Evolutionary conservation across 64 coral and sea anemone species (phyloP).

Genomic region (Dendrophyllia cribrosa): DNA sequence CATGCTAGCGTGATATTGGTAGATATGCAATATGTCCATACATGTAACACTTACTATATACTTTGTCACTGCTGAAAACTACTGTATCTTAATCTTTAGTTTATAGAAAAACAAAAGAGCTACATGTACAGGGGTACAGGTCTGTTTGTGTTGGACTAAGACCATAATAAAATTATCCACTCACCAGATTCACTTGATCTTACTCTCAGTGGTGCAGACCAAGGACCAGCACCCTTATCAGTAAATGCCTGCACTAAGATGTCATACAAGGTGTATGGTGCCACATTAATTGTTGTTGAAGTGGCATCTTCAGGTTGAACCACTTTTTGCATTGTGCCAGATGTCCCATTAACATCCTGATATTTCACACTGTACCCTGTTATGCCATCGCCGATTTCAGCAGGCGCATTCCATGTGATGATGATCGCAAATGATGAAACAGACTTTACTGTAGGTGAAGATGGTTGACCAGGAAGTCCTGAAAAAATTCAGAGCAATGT

Average conservation of each 20-base stretch:
- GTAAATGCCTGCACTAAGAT: constrained; percentile 44
- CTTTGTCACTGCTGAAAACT: no score
- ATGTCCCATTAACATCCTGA: background rate
- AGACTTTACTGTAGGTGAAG: background rate
- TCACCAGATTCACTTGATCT: constrained; percentile 53
- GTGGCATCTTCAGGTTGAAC: background rate
- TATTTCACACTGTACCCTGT: constrained; percentile 11
- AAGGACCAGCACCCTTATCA: background rate
- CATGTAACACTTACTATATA: no score
- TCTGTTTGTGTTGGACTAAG: no score
- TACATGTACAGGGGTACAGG: no score
- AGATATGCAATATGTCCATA: no score
- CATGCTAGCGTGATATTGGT: no score
- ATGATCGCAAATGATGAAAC: background rate
- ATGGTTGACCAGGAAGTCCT: constrained; percentile 8
- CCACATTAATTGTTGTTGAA: background rate
- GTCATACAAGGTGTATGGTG: constrained; percentile 47
- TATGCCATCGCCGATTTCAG: background rate
- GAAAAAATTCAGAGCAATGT: background rate
- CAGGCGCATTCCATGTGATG: constrained; percentile 11
- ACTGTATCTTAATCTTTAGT: no score
- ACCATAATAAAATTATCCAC: background rate
- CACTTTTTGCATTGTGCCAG: background rate
- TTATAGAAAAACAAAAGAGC: no score
- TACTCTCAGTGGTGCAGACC: constrained; percentile 14